Evolutionary conservation across 1,140 invertebrate species (phyloP), one percentile per base, ranked within the genome.

Genomic region (Trissolcus basalis): DNA sequence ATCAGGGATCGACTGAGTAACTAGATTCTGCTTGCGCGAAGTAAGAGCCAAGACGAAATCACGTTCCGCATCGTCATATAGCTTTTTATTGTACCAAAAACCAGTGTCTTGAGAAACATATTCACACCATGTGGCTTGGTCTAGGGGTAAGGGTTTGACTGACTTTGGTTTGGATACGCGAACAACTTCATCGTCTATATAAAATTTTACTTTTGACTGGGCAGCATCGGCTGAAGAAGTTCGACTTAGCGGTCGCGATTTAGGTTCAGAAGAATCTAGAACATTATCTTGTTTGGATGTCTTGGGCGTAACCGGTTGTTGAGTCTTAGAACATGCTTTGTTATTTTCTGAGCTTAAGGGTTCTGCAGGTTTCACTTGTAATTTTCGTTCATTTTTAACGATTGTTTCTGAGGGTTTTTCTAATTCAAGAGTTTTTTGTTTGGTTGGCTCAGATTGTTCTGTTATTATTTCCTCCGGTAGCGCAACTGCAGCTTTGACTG

Each of bases 61-160:
- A 69, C 90, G 89, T 83, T 93, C 92, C 4, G 92, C 92, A 61
- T 92, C 90, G 72, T 92, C 89, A 76, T 93, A 93, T 8, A 87
- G 56, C 74, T 86, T 83, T 81, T 92, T 93, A 11, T 91, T 88
- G 0, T 85, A 76, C 92, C 92, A 93, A 81, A 92, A 91, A 9
- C 89, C 86, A 69, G 83, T 78, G 67, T 93, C 92, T 1, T 85
- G 81, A 0, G 82, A 77, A 0, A 86, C 73, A 39, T 78, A 83
- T 14, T 70, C 63, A 0, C 71, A 72, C 77, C 69, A 80, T 12
- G 56, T 54, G 8, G 45, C 33, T 12, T 64, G 50, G 27, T 63
- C 63, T 39, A 68, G 35, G 9, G 63, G 44, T 53, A 60, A 14
- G 15, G 41, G 72, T 80, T 67, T 81, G 56, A 14, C 48, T 64